Evolutionary conservation across 2,797 vertebrate species (phyloP).

Genomic region (Thripadectes ignobilis): DNA sequence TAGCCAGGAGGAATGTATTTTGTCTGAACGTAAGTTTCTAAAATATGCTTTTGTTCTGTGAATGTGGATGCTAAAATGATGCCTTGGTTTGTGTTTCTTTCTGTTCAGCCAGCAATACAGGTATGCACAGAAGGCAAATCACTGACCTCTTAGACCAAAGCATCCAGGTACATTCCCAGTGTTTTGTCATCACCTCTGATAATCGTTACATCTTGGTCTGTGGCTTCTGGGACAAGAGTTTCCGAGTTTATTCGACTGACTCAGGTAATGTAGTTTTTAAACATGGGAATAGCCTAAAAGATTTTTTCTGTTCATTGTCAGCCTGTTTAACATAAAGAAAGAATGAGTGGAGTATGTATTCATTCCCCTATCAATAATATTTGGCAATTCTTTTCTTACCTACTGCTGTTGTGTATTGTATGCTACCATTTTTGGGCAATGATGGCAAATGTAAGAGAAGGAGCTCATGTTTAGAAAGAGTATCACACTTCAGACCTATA

Average conservation of each 20-base stretch:
- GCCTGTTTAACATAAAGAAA: neutral
- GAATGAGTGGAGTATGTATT: neutral
- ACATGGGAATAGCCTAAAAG: neutral
- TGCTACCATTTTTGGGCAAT: neutral
- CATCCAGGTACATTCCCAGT: slow-evolving; percentile 94
- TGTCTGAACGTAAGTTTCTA: neutral
- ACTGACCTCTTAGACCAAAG: slow-evolving; percentile 96
- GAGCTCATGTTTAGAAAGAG: neutral
- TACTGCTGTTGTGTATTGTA: neutral
- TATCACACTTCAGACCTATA: neutral
- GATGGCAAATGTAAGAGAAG: neutral
- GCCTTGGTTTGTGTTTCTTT: neutral
- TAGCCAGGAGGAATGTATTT: neutral
- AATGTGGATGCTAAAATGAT: neutral
- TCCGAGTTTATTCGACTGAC: slow-evolving; percentile 95
- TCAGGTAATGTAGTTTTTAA: slow-evolving; percentile 80
- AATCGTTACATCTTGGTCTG: slow-evolving; percentile 96
- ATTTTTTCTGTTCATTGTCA: neutral
- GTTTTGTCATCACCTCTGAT: slow-evolving; percentile 93
- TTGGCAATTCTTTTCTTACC: neutral
- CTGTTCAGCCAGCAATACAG: slow-evolving; percentile 85
- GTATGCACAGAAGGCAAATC: slow-evolving; percentile 92
- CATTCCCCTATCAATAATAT: neutral
- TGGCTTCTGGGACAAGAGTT: slow-evolving; percentile 99
- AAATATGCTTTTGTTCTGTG: neutral